phyloP scores from a whole-genome alignment of 2,888 invertebrate genomes.

The Andrena haemorrhoa region DNA sequence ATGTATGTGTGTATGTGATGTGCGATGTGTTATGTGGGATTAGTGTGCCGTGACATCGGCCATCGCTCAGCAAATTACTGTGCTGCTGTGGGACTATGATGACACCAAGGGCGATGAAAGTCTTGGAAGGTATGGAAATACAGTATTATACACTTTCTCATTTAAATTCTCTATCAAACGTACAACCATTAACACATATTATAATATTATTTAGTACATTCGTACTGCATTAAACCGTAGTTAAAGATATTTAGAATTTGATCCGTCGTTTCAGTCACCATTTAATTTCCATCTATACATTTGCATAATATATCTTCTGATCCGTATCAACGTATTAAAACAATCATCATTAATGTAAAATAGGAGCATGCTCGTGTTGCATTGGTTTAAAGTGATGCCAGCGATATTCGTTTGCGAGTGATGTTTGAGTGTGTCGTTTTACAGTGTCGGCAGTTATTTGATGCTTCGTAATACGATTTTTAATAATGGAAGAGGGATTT shows the following conservation, averaged over 20 bases:
- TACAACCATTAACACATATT: conserved; percentile 15
- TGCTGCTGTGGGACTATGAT: conserved; percentile 95
- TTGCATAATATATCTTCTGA: conserved; percentile 26
- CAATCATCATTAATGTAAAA: conserved; percentile 3
- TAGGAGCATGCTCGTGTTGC: conserved; percentile 58
- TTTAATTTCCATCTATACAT: conserved; percentile 26
- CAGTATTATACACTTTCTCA: conserved; percentile 34
- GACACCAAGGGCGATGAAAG: conserved; percentile 94
- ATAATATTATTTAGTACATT: not conserved
- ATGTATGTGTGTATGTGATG: conserved; percentile 80
- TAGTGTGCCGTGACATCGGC: conserved; percentile 85
- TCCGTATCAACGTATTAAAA: conserved; percentile 5
- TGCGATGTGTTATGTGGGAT: conserved; percentile 83
- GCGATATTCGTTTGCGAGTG: conserved; percentile 40
- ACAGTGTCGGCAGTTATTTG: conserved; percentile 31
- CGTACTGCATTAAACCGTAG: conserved; percentile 10
- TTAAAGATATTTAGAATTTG: conserved; percentile 14
- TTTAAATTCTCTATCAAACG: conserved; percentile 12
- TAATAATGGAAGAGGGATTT: conserved; percentile 12
- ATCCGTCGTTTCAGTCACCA: conserved; percentile 8
- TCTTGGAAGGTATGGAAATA: conserved; percentile 91
- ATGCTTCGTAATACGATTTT: conserved; percentile 42
- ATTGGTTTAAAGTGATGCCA: conserved; percentile 9
- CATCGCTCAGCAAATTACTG: conserved; percentile 90
- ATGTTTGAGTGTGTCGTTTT: conserved; percentile 44